A percentile compares a stretch with the other conserved stretches of the same genome.
phyloP scores from a whole-genome alignment of 2,113 vertebrate species.

The Picathartes gymnocephalus region DNA sequence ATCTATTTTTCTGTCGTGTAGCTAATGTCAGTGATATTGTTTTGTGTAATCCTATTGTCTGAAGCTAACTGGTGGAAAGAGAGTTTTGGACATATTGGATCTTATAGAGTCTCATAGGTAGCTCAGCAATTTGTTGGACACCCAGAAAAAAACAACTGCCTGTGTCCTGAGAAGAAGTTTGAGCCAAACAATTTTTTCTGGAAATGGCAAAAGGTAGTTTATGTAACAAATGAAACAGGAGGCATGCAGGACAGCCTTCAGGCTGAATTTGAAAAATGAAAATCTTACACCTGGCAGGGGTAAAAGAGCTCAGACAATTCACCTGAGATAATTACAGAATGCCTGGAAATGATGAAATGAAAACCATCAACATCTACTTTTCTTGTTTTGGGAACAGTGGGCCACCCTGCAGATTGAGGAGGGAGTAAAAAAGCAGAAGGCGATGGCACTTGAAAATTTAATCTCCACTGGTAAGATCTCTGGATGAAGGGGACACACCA shows the following conservation, averaged over 20 bases:
- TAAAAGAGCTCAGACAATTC: background rate
- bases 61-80: background rate
- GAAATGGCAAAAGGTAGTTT: background rate
- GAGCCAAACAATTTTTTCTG: background rate
- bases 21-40: background rate
- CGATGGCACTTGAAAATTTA: constrained; percentile 62
- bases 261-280: background rate
- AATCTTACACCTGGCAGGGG: background rate
- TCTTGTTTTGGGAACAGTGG: constrained; percentile 81
- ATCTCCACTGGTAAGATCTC: constrained; percentile 79
- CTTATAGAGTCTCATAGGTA: background rate
- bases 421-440: constrained; percentile 71
- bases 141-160: background rate
- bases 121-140: background rate
- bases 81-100: background rate
- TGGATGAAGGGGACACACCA: background rate
- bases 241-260: fast-evolving
- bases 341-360: background rate
- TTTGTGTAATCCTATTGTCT: background rate
- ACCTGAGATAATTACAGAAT: background rate
- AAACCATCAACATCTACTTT: background rate
- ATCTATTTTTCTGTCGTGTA: background rate
- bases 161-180: background rate
- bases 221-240: background rate
- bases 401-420: constrained; percentile 85